Percentiles rank a stretch among this genome's conserved stretches.
These are phyloP conservation scores for Helicoverpa assulta DNA, from an alignment of 2,888 invertebrate species.

Conservation along the genomic window DNA sequence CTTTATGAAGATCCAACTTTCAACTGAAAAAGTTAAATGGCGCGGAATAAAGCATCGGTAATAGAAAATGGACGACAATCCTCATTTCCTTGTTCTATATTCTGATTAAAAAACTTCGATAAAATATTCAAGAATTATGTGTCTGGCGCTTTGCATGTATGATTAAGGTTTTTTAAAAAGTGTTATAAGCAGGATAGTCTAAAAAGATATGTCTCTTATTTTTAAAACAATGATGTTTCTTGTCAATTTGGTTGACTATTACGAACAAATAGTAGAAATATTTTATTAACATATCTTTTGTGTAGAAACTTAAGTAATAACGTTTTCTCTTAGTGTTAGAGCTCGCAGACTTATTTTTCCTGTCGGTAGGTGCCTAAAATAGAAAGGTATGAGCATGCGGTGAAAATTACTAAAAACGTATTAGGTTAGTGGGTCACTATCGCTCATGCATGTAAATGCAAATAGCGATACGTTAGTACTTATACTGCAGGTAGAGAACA, in stretches of 20 bases:
- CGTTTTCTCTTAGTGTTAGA: too few species aligned
- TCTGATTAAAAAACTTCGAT: constrained; percentile 67
- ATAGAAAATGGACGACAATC: constrained; percentile 85
- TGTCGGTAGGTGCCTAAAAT: not conserved
- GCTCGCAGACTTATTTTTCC: too few species aligned
- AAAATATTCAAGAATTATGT: constrained; percentile 40
- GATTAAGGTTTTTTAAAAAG: constrained; percentile 7
- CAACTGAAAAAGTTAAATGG: constrained; percentile 85
- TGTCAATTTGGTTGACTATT: too few species aligned
- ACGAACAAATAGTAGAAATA: too few species aligned
- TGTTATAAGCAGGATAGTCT: not conserved
- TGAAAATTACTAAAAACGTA: constrained; percentile 38
- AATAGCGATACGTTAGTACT: constrained; percentile 17
- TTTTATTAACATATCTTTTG: too few species aligned
- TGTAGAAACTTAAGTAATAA: too few species aligned
- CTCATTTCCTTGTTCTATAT: constrained; percentile 82
- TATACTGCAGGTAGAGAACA: constrained; percentile 2
- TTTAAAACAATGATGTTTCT: not conserved
- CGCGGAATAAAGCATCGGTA: constrained; percentile 82
- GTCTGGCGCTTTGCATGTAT: constrained; percentile 20
- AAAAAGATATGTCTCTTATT: not conserved
- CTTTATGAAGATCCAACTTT: constrained; percentile 79
- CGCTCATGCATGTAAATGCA: constrained; percentile 38
- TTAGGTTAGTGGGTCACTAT: constrained; percentile 46
- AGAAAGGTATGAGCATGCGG: constrained; percentile 4